Base-by-base conservation (phyloP, 2,113 vertebrate species). In the Romanogobio albipinnatus region DNA sequence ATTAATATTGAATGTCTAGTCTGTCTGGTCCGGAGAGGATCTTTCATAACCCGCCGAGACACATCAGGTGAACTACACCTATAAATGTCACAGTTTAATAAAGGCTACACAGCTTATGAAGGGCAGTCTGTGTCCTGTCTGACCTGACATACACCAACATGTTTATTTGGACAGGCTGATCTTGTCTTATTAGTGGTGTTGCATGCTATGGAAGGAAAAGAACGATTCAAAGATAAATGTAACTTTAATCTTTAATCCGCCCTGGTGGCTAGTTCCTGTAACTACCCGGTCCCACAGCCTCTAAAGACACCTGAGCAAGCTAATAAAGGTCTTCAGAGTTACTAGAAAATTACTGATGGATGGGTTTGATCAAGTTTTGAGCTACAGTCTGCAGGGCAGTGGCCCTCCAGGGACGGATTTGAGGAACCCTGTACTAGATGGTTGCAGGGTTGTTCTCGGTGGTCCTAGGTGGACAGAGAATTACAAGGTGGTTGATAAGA, bases 71-170 rank as follows among this genome's bases (percentile, higher is more conserved):
- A 68, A 53, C 62, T 33, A 19, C 78, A 82, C 59, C 56, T 83
- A 56, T 62, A 84, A 86, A 89, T 85, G 88, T 84, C 81, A 89
- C 81, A 87, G 70, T 85, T 77, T 83, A 79, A 77, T 78, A 33
- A n/a, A 86, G 87, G 78, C 56, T 74, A 82, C 8, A 10, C 10
- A 3, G 56, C 53, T 43, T 53, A 76, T 51, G 45, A 45, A 64
- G 80, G 29, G 10, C 66, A 58, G 81, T 56, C 56, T 62, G 51
- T 26, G 33, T 58, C 29, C 58, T 81, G n/a, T 81, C 68, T 22
- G 62, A 82, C 11, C 81, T 10, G 64, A 71, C 33, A 24, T 39
- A 39, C 19, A 43, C 49, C 7, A 51, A 8, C 8, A 0, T 56
- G 9, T 82, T 51, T 9, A 5, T 58, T 71, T 36, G 71, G 45